phyloP scores from a whole-genome alignment of 2,888 invertebrate genomes.

The Matsumyia berberina region DNA sequence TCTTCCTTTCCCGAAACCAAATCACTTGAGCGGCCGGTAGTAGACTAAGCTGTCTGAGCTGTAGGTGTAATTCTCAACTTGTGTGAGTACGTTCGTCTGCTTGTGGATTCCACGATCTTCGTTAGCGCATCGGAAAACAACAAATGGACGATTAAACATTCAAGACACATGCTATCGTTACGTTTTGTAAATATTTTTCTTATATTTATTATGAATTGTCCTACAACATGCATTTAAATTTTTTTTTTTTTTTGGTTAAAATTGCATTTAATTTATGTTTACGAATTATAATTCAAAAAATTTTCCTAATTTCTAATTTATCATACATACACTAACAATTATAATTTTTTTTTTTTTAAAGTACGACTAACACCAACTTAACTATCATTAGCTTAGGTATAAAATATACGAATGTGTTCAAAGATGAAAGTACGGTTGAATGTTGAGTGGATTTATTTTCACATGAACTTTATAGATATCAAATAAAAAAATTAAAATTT shows the following conservation, averaged over 20 bases:
- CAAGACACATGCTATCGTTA: too few relatives aligned
- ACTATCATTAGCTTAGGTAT: constrained; percentile 13
- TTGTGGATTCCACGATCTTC: too few relatives aligned
- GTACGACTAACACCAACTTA: constrained; percentile 29
- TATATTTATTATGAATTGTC: constrained; percentile 61
- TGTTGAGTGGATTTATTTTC: not conserved
- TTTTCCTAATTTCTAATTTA: constrained; percentile 28
- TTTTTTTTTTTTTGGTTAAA: constrained; percentile 33
- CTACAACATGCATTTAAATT: constrained; percentile 68
- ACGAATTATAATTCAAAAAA: constrained; percentile 31
- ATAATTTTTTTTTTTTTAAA: not conserved
- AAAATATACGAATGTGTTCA: constrained; percentile 16
- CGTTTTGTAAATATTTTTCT: constrained; percentile 50
- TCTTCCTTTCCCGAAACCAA: too few relatives aligned
- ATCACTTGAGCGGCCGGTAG: too few relatives aligned
- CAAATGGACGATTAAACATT: too few relatives aligned
- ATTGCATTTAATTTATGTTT: constrained; percentile 24
- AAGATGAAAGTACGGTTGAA: not conserved
- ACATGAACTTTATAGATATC: not conserved
- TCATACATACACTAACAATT: constrained; percentile 2
- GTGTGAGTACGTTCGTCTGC: too few relatives aligned
- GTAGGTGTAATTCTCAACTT: too few relatives aligned
- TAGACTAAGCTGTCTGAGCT: too few relatives aligned
- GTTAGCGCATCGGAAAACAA: too few relatives aligned
- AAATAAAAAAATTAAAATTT: not conserved